phyloP scores from a whole-genome alignment of 2,888 invertebrate species.

The Phasia obesa region DNA sequence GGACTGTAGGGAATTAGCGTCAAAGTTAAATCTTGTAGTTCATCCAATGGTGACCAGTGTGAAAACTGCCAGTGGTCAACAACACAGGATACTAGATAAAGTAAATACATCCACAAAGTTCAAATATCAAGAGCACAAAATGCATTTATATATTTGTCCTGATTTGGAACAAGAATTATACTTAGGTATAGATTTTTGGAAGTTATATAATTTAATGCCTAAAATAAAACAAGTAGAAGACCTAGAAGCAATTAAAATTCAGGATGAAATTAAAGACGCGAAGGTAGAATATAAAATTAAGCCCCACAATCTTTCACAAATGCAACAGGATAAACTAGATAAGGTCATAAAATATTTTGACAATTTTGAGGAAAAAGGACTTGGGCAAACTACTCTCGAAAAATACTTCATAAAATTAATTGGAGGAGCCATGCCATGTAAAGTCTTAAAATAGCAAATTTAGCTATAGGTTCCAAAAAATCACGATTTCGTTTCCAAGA shows the following conservation, averaged over 20 bases:
- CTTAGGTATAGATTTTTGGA: no score
- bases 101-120: background rate
- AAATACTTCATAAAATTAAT: background rate
- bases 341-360: background rate
- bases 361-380: background rate
- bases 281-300: background rate
- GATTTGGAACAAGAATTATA: background rate
- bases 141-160: no score
- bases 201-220: no score
- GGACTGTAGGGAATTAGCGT: conserved; percentile 5
- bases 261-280: background rate
- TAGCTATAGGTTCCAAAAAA: no score
- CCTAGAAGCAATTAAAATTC: background rate
- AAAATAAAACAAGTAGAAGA: no score
- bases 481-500: no score
- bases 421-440: background rate
- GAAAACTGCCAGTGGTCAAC: conserved; percentile 10
- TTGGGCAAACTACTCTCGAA: background rate
- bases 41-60: background rate
- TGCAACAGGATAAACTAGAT: background rate
- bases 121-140: background rate
- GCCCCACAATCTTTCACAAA: background rate
- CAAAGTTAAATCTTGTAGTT: background rate
- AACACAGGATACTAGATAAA: conserved; percentile 7
- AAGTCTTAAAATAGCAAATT: background rate